Conservation (phyloP, 2,888 invertebrate genomes). For the Byasa hedistus region DNA sequence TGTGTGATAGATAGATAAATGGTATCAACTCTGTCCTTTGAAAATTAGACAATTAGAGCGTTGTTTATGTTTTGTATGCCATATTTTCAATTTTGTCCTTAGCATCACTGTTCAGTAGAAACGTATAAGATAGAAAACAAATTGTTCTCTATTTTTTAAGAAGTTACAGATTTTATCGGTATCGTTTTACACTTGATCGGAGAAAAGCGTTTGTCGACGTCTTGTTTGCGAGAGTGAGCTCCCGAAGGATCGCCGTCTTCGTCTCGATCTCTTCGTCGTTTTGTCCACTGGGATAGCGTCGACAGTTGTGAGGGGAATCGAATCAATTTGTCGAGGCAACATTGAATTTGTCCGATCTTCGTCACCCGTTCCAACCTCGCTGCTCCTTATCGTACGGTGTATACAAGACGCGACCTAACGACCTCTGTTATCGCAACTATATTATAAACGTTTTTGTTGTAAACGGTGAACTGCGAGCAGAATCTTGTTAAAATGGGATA, state of each 20-base stretch:
- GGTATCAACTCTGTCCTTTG: no score
- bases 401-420: slow-evolving; percentile 5
- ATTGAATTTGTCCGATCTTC: slow-evolving; percentile 54
- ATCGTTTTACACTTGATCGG: slow-evolving; percentile 32
- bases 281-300: slow-evolving; percentile 44
- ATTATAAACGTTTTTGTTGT: background rate
- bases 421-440: slow-evolving; percentile 20
- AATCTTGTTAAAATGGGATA: slow-evolving; percentile 40
- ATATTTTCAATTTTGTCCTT: no score
- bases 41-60: no score
- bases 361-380: slow-evolving; percentile 49
- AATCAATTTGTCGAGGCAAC: slow-evolving; percentile 71
- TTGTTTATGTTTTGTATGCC: no score
- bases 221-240: slow-evolving; percentile 23
- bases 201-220: slow-evolving; percentile 28
- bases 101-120: background rate
- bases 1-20: no score
- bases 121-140: background rate
- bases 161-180: slow-evolving; percentile 16
- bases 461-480: slow-evolving; percentile 22
- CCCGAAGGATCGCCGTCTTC: slow-evolving; percentile 26
- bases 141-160: background rate
- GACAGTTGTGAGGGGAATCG: slow-evolving; percentile 60
- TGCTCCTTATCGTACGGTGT: slow-evolving; percentile 4
- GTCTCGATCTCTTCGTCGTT: slow-evolving; percentile 34